phyloP scores from a whole-genome alignment of 2,797 vertebrate genomes.

The Onychomys arenicola region DNA sequence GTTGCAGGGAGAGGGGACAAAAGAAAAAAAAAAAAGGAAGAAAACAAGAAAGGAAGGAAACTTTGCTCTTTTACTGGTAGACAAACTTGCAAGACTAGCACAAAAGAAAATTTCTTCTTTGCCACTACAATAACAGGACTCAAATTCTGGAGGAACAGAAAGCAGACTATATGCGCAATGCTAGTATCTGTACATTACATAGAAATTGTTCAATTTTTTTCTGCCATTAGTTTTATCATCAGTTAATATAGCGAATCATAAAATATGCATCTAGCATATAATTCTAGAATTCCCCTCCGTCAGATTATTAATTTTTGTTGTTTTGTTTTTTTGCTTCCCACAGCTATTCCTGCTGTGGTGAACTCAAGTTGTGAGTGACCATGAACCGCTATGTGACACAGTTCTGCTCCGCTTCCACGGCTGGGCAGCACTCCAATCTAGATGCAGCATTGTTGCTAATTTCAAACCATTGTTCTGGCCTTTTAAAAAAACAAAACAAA shows the following conservation, averaged over 20 bases:
- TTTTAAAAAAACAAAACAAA: conserved; percentile 73
- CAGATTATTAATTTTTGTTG: conserved; percentile 88
- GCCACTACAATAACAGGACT: conserved; percentile 98
- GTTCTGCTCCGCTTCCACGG: conserved; percentile 84
- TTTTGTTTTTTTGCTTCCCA: conserved; percentile 85
- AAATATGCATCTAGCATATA: conserved; percentile 94
- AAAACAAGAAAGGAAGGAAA: conserved; percentile 69
- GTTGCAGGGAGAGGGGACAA: conserved; percentile 46
- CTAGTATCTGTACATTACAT: conserved; percentile 99
- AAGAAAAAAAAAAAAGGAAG: not conserved
- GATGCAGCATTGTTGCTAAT: conserved; percentile 83
- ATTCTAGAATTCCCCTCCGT: conserved; percentile 91
- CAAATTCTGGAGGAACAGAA: conserved; percentile 95
- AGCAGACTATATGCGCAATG: conserved; percentile 98
- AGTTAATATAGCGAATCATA: conserved; percentile 95
- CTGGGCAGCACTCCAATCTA: conserved; percentile 85
- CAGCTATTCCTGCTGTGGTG: conserved; percentile 90
- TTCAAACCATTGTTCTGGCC: conserved; percentile 85
- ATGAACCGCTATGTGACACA: conserved; percentile 83
- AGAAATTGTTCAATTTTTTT: conserved; percentile 95
- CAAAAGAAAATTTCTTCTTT: conserved; percentile 92
- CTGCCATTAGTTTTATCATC: conserved; percentile 97
- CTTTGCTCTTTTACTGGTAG: conserved; percentile 90
- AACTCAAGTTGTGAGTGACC: conserved; percentile 86
- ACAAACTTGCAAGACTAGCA: conserved; percentile 95